Conservation (phyloP, 2,797 vertebrate genomes). For the Phrynocephalus forsythii region DNA sequence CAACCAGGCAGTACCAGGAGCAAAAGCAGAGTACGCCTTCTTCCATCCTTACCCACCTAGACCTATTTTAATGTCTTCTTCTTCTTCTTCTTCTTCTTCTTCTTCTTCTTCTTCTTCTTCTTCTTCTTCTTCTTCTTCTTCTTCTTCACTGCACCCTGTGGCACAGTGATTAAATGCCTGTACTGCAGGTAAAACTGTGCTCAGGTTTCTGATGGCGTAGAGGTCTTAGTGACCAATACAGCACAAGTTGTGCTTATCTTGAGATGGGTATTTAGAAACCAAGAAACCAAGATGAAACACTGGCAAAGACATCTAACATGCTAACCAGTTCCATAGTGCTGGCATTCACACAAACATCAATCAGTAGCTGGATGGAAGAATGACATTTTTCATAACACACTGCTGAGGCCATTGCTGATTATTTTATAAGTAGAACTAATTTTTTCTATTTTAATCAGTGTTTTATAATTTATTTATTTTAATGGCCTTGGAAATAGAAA, state of each 20-base stretch:
- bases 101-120: too few species aligned
- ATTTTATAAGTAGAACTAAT: neutral
- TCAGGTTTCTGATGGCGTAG: neutral
- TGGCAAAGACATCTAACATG: neutral
- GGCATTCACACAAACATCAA: neutral
- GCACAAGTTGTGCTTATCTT: neutral
- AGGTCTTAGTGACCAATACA: neutral
- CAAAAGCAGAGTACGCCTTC: constrained; percentile 82
- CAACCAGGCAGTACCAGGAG: constrained; percentile 90
- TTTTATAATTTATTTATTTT: neutral
- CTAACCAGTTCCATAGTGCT: neutral
- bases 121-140: too few species aligned
- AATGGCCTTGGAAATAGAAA: neutral
- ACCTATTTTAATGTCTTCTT: neutral
- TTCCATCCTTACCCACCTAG: neutral
- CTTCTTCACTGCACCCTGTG: neutral
- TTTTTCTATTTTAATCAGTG: too few species aligned
- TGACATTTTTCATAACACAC: neutral
- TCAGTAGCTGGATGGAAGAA: neutral
- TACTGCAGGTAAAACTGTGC: neutral
- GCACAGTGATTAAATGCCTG: neutral
- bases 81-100: too few species aligned
- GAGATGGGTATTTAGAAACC: neutral
- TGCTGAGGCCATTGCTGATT: neutral
- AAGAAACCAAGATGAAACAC: neutral